Conservation (phyloP, 2,888 invertebrate species). For the Ophion slaviceki region DNA sequence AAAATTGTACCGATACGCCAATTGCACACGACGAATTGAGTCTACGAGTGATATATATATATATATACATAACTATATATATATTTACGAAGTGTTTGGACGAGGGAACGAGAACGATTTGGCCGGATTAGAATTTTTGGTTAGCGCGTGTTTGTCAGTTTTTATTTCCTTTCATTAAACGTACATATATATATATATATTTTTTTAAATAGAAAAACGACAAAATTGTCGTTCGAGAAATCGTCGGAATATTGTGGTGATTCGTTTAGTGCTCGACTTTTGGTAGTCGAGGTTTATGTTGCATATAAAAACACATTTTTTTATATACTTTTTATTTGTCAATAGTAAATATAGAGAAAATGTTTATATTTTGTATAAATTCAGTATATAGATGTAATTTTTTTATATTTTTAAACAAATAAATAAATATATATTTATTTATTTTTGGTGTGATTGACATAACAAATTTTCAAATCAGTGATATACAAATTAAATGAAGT, state of each 20-base stretch:
- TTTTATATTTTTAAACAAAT: too few relatives aligned
- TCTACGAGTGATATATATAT: not conserved
- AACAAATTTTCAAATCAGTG: too few relatives aligned
- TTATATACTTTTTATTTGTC: not conserved
- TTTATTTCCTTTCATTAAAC: not conserved
- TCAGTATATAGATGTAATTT: too few relatives aligned
- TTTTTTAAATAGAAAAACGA: not conserved
- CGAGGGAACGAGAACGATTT: not conserved
- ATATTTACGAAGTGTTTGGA: not conserved
- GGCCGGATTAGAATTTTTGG: not conserved
- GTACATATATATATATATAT: not conserved
- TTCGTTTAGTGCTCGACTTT: not conserved
- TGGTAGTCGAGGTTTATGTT: not conserved
- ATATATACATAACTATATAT: not conserved
- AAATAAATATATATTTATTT: too few relatives aligned
- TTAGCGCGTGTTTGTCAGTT: not conserved
- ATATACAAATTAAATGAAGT: too few relatives aligned
- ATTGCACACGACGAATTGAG: not conserved
- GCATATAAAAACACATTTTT: not conserved
- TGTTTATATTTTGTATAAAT: not conserved
- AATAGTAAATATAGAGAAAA: not conserved
- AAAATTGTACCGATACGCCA: not conserved
- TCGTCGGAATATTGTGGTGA: not conserved
- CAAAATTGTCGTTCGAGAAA: not conserved
- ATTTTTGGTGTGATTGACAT: too few relatives aligned